Evolutionary conservation across 2,888 invertebrate species (phyloP), one percentile per base, ranked within the genome.

Genomic region (Dichetophora obliterata): DNA sequence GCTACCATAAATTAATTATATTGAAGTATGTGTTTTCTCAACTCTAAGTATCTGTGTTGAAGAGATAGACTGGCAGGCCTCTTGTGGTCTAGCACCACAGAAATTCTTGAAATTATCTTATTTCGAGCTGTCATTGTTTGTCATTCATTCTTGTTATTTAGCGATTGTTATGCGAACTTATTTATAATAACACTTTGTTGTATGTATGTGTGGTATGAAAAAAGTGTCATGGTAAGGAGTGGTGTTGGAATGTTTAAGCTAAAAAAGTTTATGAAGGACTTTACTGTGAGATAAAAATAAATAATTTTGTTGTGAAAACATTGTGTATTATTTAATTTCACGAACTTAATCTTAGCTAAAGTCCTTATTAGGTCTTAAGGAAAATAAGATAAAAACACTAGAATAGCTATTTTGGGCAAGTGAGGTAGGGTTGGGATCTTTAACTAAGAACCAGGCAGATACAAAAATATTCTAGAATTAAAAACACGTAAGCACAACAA

Each of bases 81-180:
- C 9, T 5, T 6, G 19, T n/a, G 19, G 31, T 5, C 31, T 31
- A 5, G 3, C 22, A 19, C 8, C n/a, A 22, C 8, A 54, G 54
- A 54, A 9, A 8, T 8, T 54, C 19, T 22, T 54, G 54, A 9
- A 54, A n/a, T 54, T 61, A 27, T 16, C 61, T 22, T 27, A 22
- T n/a, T 63, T 63, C 16, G 31, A 63, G 63, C 63, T 63, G 63
- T 63, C 63, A 63, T 31, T 63, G 63, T 24, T 63, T 31, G 63
- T 63, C 63, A 34, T 63, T 54, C 54, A 19, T 54, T 54, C 63
- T 61, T 8, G 63, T 27, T 31, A 24, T 22, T 22, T 22, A 27
- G 43, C 19, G 57, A 24, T 59, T 27, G 57, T 59, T 24, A 6
- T 22, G 22, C 11, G 0, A 14, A 27, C 14, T 27, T n/a, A 54